These are phyloP conservation scores for Nycticebus coucang DNA, from an alignment of 2,113 vertebrate genomes.

Conservation along the genomic window DNA sequence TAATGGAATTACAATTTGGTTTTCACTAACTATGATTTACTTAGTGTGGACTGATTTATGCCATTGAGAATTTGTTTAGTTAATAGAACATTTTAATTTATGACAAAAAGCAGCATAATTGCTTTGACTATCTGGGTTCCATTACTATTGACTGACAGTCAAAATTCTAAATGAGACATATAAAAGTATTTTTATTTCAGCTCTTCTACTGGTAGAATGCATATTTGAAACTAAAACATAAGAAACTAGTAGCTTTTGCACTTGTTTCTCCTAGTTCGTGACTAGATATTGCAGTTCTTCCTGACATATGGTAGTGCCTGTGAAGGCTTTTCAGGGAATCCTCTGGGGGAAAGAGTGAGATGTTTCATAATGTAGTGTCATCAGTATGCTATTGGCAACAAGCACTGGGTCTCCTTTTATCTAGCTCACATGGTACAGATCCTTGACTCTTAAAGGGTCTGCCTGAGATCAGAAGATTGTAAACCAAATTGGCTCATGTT, in stretches of 20 bases:
- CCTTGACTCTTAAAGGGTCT: constrained; percentile 50
- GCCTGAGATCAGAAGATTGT: constrained; percentile 34
- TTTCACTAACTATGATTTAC: constrained; percentile 87
- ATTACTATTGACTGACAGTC: constrained; percentile 82
- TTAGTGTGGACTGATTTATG: constrained; percentile 86
- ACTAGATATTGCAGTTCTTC: constrained; percentile 34
- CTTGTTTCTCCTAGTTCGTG: constrained; percentile 16
- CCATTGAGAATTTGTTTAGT: constrained; percentile 86
- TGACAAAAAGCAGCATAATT: constrained; percentile 83
- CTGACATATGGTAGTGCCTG: constrained; percentile 74
- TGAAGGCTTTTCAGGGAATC: constrained; percentile 70
- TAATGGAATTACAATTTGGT: constrained; percentile 86
- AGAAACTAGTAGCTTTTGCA: constrained; percentile 63
- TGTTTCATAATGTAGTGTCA: constrained; percentile 59
- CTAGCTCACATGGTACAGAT: constrained; percentile 65
- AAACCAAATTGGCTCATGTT: constrained; percentile 48
- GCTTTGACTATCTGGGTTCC: constrained; percentile 81
- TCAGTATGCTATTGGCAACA: constrained; percentile 61
- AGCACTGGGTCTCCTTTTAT: constrained; percentile 57
- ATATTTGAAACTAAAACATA: constrained; percentile 49
- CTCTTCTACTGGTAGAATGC: background rate
- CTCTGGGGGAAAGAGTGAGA: constrained; percentile 63
- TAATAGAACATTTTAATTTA: constrained; percentile 90
- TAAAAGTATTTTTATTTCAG: constrained; percentile 79
- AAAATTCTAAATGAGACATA: constrained; percentile 80